Base-by-base conservation (phyloP, 2,888 invertebrate genomes). In the Mamestra brassicae region DNA sequence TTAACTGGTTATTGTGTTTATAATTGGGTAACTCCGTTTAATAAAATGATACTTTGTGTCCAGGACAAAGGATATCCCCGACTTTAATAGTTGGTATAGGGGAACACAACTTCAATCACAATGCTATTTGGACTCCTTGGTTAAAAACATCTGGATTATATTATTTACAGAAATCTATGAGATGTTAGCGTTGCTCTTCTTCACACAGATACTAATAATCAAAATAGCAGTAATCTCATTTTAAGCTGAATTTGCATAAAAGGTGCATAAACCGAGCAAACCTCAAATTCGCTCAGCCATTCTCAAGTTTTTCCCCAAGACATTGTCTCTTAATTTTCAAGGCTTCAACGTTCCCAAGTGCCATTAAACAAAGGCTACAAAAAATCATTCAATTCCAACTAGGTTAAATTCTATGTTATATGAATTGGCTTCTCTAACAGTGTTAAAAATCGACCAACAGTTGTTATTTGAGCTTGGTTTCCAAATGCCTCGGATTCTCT, bases 361-460 rank as follows among this genome's bases (percentile, higher is more conserved):
- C 15, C 8, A 47, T 65, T 63, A 58, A 65, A 78, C 36, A 62
- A 61, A 17, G 26, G 45, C 42, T 38, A 45, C 62, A 60, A 66
- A 63, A 78, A 58, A 50, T 17, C 17, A 60, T 45, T 69, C 13
- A 50, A 17, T 38, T 36, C 54, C 38, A 75, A 63, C n/a, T 76
- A 38, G 50, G 61, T 78, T 78, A 75, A 69, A 47, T 66, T 71
- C 38, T 60, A 52, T 64, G 26, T 61, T 52, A 60, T 73, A 76
- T 11, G 66, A 67, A 62, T 80, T 75, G 72, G 62, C 71, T 68
- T 60, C 63, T 73, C 45, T 17, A 71, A 61, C 60, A n/a, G n/a
- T 50, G 45, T 61, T 81, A 54, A 69, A 26, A 69, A 57, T 84
- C 57, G 63, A 74, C 70, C 74, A 71, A 50, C 75, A 65, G 52